These are phyloP conservation scores for Danionella cerebrum DNA, from an alignment of 2,113 vertebrate species.

Conservation along the genomic window DNA sequence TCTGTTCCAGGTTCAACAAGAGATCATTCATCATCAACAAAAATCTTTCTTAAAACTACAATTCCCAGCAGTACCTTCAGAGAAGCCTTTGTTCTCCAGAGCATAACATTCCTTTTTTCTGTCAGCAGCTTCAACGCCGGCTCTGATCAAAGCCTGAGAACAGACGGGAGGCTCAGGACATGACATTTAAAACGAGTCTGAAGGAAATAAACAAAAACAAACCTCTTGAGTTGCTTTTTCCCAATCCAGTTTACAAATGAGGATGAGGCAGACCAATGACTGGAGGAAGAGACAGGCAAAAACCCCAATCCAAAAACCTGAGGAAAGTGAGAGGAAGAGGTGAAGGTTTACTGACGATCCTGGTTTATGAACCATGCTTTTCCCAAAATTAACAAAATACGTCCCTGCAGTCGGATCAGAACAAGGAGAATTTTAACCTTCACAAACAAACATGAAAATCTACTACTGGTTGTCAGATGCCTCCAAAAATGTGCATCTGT, in stretches of 20 bases:
- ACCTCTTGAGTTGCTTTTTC: slow-evolving; percentile 74
- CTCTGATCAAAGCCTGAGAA: slow-evolving; percentile 30
- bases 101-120: slow-evolving; percentile 14
- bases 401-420: no score
- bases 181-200: no score
- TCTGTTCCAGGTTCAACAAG: background rate
- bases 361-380: no score
- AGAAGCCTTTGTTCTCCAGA: slow-evolving; percentile 11
- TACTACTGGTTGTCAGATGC: no score
- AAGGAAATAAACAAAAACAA: background rate
- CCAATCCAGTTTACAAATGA: slow-evolving; percentile 73
- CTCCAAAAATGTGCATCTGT: no score
- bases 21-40: background rate
- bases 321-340: background rate
- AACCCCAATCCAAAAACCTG: slow-evolving; percentile 79
- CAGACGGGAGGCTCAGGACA: no score
- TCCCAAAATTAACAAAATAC: no score
- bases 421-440: no score
- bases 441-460: no score
- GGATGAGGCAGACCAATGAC: slow-evolving; percentile 59
- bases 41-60: background rate
- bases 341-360: no score
- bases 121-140: slow-evolving; percentile 1
- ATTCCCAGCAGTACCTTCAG: slow-evolving; percentile 13
- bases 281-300: slow-evolving; percentile 62